Conservation (phyloP, 2,888 invertebrate genomes). For the Yponomeuta malinellus region DNA sequence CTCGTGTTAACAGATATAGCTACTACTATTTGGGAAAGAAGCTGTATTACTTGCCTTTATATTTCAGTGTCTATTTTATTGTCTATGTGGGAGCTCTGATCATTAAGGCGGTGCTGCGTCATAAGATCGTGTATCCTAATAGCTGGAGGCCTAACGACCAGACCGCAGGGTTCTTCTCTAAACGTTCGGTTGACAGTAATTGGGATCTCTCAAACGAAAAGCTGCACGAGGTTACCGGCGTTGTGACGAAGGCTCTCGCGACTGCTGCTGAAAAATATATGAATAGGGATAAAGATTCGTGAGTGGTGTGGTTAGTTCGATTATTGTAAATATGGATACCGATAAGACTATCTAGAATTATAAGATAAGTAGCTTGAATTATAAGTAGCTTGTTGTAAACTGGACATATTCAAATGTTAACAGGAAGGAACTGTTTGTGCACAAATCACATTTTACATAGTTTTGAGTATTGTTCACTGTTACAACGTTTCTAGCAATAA, state of each 20-base stretch:
- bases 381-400: conserved; percentile 49
- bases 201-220: conserved; percentile 67
- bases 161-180: conserved; percentile 59
- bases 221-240: conserved; percentile 63
- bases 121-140: conserved; percentile 80
- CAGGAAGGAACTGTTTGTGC: not conserved
- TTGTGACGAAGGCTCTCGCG: conserved; percentile 60
- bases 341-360: conserved; percentile 1
- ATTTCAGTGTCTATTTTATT: conserved; percentile 83
- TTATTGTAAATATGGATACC: conserved; percentile 10
- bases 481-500: conserved; percentile 39
- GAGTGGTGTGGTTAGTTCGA: conserved; percentile 16
- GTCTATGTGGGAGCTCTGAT: conserved; percentile 83
- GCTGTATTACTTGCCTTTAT: conserved; percentile 83
- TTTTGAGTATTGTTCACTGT: conserved; percentile 63
- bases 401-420: conserved; percentile 57
- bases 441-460: conserved; percentile 9
- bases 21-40: conserved; percentile 86
- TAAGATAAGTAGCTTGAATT: no score
- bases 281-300: conserved; percentile 28
- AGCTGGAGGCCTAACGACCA: conserved; percentile 64
- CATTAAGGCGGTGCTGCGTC: conserved; percentile 82
- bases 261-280: conserved; percentile 60
- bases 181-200: conserved; percentile 51
- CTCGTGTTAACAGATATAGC: conserved; percentile 79